Percentiles rank a stretch among this genome's conserved stretches.
Conservation (phyloP, 2,113 vertebrate genomes). For the Excalfactoria chinensis region DNA sequence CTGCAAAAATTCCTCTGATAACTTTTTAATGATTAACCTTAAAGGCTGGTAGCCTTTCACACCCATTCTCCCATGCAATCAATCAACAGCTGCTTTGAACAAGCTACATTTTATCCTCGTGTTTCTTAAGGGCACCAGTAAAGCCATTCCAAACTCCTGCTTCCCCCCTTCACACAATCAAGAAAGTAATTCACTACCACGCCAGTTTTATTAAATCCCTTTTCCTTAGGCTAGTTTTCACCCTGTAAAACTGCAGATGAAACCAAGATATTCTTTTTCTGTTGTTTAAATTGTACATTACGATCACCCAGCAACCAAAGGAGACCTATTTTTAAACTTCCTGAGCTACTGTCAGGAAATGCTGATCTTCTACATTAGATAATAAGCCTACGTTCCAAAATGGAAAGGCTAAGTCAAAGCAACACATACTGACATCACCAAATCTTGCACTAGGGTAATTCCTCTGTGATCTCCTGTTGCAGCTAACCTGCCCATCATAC, state of each 20-base stretch:
- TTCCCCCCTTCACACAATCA: neutral
- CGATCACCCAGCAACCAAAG: neutral
- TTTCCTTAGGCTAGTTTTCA: neutral
- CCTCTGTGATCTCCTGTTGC: neutral
- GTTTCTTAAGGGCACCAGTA: neutral
- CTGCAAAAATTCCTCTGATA: slow-evolving; percentile 62
- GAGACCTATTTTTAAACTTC: neutral
- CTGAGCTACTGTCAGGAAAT: neutral
- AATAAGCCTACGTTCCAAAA: neutral
- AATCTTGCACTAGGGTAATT: neutral
- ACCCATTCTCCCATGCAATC: neutral
- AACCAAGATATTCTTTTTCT: neutral
- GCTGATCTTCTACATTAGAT: neutral
- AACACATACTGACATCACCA: neutral
- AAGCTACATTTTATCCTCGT: neutral
- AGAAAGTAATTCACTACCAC: neutral
- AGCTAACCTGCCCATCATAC: neutral
- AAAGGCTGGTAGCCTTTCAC: neutral
- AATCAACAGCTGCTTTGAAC: slow-evolving; percentile 22
- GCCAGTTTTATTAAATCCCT: neutral
- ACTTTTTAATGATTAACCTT: slow-evolving; percentile 35
- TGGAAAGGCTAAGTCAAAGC: slow-evolving; percentile 6
- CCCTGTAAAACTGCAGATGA: neutral
- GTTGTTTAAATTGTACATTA: neutral
- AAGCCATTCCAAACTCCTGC: neutral